A percentile compares a stretch with the other conserved stretches of the same genome.
Conservation (phyloP, 30 jellyfish, hydroid and myxozoan genomes). For the Calvadosia cruxmelitensis region DNA sequence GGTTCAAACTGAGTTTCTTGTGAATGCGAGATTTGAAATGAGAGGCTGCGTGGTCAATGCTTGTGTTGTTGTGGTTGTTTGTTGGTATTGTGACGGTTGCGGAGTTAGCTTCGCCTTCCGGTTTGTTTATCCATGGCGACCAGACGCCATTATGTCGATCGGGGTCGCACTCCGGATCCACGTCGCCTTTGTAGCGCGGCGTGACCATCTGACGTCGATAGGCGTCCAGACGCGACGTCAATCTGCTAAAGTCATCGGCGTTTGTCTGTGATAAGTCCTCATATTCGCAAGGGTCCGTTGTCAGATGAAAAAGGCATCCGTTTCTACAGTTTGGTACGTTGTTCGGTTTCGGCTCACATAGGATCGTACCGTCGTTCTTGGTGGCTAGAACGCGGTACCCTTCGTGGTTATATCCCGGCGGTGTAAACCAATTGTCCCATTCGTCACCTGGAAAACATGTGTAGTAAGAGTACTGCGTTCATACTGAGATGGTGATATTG, state of each 20-base stretch:
- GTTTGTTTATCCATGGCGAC: constrained; percentile 93
- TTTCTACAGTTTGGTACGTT: constrained; percentile 7
- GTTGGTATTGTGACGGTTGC: too few species aligned
- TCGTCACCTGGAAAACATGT: constrained; percentile 35
- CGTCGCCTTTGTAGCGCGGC: constrained; percentile 51
- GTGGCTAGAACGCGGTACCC: constrained; percentile 12
- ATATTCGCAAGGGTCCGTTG: constrained; percentile 4
- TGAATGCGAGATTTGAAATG: neutral
- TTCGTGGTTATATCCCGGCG: constrained; percentile 38
- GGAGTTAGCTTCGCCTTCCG: neutral
- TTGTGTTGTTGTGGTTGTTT: too few species aligned
- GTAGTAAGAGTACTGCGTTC: too few species aligned
- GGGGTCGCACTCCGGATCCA: constrained; percentile 66
- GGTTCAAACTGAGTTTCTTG: neutral
- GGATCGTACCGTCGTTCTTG: neutral
- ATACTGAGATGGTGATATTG: too few species aligned
- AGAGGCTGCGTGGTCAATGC: too few species aligned
- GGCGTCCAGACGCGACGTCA: constrained; percentile 17
- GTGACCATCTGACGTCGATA: constrained; percentile 48
- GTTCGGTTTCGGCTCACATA: constrained; percentile 33
- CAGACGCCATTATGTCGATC: constrained; percentile 74
- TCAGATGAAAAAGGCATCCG: neutral
- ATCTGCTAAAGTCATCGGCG: constrained; percentile 2
- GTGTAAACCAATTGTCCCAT: constrained; percentile 46
- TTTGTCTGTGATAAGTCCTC: neutral